Base-by-base conservation (phyloP, 35 echinoderm and acorn worm species). In the Hemicentrotus pulcherrimus region DNA sequence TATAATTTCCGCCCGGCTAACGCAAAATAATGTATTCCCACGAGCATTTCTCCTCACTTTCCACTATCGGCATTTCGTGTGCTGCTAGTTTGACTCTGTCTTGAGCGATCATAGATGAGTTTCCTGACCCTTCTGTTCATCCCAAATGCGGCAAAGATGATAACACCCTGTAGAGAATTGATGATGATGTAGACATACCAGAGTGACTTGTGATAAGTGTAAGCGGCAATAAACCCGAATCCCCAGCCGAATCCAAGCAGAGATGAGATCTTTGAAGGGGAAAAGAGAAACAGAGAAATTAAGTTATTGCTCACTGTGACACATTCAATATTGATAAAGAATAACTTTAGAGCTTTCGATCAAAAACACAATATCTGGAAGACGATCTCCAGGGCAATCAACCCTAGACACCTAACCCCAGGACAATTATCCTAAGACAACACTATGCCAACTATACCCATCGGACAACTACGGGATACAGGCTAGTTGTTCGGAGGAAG, bases 131-230 rank as follows among this genome's bases (percentile, higher is more conserved):
- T 91, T 15, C 32, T 33, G 14, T 91, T 95, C 13, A 95, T 48
- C 19, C 88, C 86, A 88, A 92, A 95, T 5, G 90, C 88, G 2
- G 58, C 31, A 47, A 61, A 88, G 31, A 95, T 95, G 88, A 95
- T 24, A 32, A 91, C 86, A 14, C 95, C 95, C 31, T 95, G 95
- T 11, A 95, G 16, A 61, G 95, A 95, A 50, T 95, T 95, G 88
- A 91, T 32, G 48, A 91, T 30, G 32, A 95, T 91, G 86, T 88
- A 95, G 95, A 95, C 32, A 48, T 92, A 95, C 95, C 95, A 95
- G 32, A 95, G 32, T 3, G 47, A 18, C 46, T 31, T 19, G 13
- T 58, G 45, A 16, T 93, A n/a, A 14, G 91, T 93, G 47, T 93
- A 19, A 7, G 91, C 91, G 5, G 91, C 91, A 31, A 93, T 31